phyloP scores from a whole-genome alignment of 2,797 vertebrate genomes.

The Pogoniulus pusillus region DNA sequence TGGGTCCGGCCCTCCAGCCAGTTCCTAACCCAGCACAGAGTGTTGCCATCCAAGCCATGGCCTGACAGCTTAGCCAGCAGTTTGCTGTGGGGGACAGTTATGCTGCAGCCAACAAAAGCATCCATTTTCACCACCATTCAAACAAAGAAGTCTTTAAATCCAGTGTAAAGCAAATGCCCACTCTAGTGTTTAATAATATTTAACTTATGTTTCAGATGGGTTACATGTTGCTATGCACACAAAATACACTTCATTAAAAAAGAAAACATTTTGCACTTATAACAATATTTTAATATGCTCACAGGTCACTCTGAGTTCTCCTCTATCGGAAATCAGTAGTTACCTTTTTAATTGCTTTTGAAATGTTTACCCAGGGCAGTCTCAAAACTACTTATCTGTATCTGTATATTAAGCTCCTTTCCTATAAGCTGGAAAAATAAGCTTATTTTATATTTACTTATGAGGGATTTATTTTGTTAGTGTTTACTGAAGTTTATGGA shows the following conservation, averaged over 20 bases:
- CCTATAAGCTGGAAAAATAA: slow-evolving; percentile 30
- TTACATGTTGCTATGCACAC: not conserved
- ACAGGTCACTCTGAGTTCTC: not conserved
- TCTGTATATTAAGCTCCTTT: slow-evolving; percentile 34
- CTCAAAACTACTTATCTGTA: slow-evolving; percentile 27
- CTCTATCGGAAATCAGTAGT: slow-evolving; percentile 27
- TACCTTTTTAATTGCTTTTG: slow-evolving; percentile 41
- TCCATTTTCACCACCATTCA: not conserved
- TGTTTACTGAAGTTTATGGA: slow-evolving; percentile 36
- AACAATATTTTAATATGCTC: not conserved
- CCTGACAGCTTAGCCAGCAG: no score
- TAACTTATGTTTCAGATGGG: not conserved
- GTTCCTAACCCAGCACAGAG: no score
- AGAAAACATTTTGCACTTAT: not conserved
- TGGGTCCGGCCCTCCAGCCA: no score
- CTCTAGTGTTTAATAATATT: not conserved
- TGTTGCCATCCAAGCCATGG: no score
- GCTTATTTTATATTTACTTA: slow-evolving; percentile 45
- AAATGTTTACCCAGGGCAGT: not conserved
- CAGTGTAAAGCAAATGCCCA: not conserved
- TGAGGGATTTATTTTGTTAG: not conserved
- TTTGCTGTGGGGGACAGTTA: no score
- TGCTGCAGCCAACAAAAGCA: not conserved
- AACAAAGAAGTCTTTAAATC: not conserved
- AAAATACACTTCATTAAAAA: no score